Evolutionary conservation across 2,113 vertebrate species (phyloP), one percentile per base, ranked within the genome.

Genomic region (Eidolon helvum): DNA sequence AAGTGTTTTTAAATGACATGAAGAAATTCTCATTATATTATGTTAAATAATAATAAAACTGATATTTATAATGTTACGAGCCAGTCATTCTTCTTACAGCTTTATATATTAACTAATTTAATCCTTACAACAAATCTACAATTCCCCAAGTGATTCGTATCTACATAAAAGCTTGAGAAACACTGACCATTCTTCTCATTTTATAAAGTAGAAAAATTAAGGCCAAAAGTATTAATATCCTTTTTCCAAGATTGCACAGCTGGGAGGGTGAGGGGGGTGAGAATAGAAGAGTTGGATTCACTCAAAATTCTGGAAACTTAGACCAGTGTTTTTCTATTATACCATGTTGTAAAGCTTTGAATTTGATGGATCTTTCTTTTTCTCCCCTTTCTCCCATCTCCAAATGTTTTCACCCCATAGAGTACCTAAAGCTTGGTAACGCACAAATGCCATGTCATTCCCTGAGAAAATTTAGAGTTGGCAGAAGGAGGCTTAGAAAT

Each of bases 401-500:
- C 86, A 89, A 89, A 89, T 91, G 91, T 21, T 88, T 93, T 75
- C 22, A 68, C 71, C 68, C 87, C 53, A 69, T 40, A 26, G 50
- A 93, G 40, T 86, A 91, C 38, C 86, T 91, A 90, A 94, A 95
- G 33, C 55, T 78, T 84, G 77, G 86, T 93, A 94, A 96, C 94
- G 63, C 77, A 95, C 33, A 95, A 95, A 96, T 26, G 33, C 77
- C 55, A 7, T 83, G 82, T 87, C 69, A 91, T 89, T 97, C 92
- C 57, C 50, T 57, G 59, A 90, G 91, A 89, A 96, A 97, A 78
- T 94, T 96, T 82, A 92, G 79, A 89, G 80, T 59, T 63, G 43
- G 94, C 82, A 88, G 85, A 94, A 48, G 65, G 45, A 87, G 50
- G 50, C 72, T 97, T 96, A 95, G 94, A 91, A 96, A 97, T 94